Evolutionary conservation across 2,113 vertebrate genomes (phyloP).

Genomic region (Osmerus mordax): DNA sequence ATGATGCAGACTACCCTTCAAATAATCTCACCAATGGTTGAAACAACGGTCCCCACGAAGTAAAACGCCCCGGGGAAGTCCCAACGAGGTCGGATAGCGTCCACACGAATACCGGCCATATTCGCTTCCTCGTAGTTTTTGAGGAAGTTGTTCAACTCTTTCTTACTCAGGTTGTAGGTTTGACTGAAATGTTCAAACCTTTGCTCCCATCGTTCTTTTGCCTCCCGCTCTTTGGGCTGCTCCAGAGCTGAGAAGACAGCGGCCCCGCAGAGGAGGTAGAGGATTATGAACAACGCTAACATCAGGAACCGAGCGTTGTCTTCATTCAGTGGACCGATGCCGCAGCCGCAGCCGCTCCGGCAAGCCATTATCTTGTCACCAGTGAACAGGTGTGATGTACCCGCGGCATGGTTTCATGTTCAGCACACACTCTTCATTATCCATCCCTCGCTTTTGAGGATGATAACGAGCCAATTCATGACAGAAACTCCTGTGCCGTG

Average conservation of each 20-base stretch:
- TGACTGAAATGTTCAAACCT: conserved; percentile 85
- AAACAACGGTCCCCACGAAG: conserved; percentile 95
- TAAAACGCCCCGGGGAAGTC: conserved; percentile 94
- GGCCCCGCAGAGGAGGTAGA: conserved; percentile 90
- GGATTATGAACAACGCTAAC: conserved; percentile 81
- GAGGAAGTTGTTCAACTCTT: conserved; percentile 82
- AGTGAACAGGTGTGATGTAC: conserved; percentile 24
- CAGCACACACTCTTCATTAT: background rate
- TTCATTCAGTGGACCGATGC: conserved; percentile 79
- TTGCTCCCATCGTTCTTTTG: conserved; percentile 84
- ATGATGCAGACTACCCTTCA: no score
- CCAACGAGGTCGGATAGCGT: conserved; percentile 84
- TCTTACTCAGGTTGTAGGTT: conserved; percentile 82
- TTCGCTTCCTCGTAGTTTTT: conserved; percentile 86
- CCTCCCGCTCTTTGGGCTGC: conserved; percentile 82
- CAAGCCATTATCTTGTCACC: conserved; percentile 79
- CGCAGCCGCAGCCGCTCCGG: conserved; percentile 74
- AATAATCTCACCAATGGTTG: conserved; percentile 87
- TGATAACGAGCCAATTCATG: background rate
- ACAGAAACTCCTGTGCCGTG: background rate
- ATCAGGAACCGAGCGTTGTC: conserved; percentile 91
- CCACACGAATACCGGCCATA: conserved; percentile 85
- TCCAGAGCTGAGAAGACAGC: conserved; percentile 95
- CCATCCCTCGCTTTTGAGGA: background rate
- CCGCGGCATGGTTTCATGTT: conserved; percentile 43